Evolutionary conservation across 2,797 vertebrate species (phyloP).

Genomic region (Sparus aurata): DNA sequence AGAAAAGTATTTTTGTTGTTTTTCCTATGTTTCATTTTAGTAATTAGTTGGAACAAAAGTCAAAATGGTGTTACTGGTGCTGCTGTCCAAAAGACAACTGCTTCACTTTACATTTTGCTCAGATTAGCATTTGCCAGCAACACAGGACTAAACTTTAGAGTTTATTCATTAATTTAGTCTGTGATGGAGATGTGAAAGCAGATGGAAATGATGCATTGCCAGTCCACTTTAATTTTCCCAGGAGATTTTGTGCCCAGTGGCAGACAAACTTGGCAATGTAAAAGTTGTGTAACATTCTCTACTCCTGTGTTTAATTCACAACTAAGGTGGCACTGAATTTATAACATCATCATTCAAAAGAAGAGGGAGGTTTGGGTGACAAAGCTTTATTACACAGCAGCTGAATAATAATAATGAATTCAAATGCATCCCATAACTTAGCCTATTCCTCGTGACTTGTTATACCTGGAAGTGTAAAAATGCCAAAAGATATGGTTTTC

Average conservation of each 20-base stretch:
- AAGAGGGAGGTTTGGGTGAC: neutral
- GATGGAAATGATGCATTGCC: no score
- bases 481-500: no score
- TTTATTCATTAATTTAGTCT: no score
- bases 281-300: neutral
- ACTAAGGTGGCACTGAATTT: slow-evolving; percentile 2
- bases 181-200: no score
- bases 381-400: slow-evolving; percentile 20
- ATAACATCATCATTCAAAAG: neutral
- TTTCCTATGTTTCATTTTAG: neutral
- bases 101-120: no score
- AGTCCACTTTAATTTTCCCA: no score
- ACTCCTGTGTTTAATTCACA: slow-evolving; percentile 2
- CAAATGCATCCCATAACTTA: slow-evolving; percentile 3
- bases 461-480: slow-evolving; percentile 13
- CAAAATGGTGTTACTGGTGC: neutral
- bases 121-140: no score
- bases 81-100: no score
- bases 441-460: slow-evolving; percentile 8
- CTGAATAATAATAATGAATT: slow-evolving; percentile 14
- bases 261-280: no score
- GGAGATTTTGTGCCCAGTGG: no score
- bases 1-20: neutral
- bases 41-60: neutral
- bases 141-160: no score